Base-by-base conservation (phyloP, 2,888 invertebrate genomes). In the Resseliella maxima region DNA sequence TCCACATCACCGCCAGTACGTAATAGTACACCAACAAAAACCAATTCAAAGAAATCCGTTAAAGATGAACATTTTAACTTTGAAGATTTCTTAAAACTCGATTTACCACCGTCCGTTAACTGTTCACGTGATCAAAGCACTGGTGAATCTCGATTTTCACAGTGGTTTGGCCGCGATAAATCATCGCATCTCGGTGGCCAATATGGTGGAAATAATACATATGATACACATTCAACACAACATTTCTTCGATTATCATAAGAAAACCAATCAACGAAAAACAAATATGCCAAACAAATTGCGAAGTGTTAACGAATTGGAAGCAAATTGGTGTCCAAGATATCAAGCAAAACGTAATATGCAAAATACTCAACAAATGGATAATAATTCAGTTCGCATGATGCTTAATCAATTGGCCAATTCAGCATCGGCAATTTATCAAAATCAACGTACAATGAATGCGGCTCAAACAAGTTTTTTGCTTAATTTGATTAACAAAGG, bases 1-100 rank as follows among this genome's bases (percentile, higher is more conserved):
- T 18, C 35, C 1, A 27, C 6, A 12, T 10, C 46, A 18, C 85
- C 45, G 31, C 85, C 85, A 12, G 46, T 27, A 45, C 41, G 85
- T 6, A 50, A 50, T 18, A 85, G 85, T 46, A 85, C 85, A 31
- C 85, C 85, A 15, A 27, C 85, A 8, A 85, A 85, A 31, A 46
- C 18, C 21, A 24, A 24, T 41, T 15, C 41, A 46, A 45, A 15
- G 18, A 46, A 45, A 46, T 6, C n/a, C 12, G n/a, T n/a, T 12
- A 36, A 27, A 5, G 45, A 85, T 27, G 85, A 85, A 0, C 38
- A 85, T 38, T 85, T 85, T 31, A 85, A 85, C 46, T 85, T 85
- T 85, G 85, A 85, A 31, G 85, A 85, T 46, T 85, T 85, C 21
- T 31, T 85, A 15, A 85, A 85, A 85, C 24, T 85, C n/a, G 85